Conservation (phyloP, 2,888 invertebrate species). For the Cremastinae sp. region DNA sequence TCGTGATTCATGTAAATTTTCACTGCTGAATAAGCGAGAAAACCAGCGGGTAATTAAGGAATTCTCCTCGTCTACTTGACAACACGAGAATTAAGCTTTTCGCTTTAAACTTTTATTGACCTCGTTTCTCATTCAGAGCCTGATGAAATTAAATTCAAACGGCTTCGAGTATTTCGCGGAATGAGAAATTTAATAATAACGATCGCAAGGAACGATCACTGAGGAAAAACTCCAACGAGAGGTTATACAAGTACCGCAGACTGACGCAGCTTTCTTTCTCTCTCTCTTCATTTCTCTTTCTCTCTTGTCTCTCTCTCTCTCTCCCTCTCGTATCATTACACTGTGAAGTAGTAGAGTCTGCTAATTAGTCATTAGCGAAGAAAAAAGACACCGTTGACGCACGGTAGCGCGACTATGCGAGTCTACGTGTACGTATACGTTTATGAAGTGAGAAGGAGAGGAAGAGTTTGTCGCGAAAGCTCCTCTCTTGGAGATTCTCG, state of each 20-base stretch:
- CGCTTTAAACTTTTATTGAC: background rate
- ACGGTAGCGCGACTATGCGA: constrained; percentile 51
- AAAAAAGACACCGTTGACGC: constrained; percentile 77
- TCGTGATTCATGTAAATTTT: no score
- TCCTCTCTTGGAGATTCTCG: constrained; percentile 26
- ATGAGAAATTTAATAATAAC: constrained; percentile 61
- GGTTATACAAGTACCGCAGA: constrained; percentile 10
- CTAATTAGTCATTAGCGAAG: constrained; percentile 80
- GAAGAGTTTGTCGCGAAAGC: constrained; percentile 2
- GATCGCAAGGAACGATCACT: constrained; percentile 61
- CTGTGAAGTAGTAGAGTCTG: constrained; percentile 75
- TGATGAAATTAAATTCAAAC: constrained; percentile 27
- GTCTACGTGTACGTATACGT: constrained; percentile 34
- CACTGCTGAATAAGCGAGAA: no score
- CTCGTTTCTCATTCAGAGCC: background rate
- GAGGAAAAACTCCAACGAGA: background rate
- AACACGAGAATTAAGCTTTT: no score
- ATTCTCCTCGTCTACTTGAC: no score
- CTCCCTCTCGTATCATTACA: constrained; percentile 76
- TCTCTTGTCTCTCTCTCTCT: constrained; percentile 10
- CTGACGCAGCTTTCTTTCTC: constrained; percentile 6
- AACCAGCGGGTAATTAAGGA: no score
- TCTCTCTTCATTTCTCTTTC: background rate
- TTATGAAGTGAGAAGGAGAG: constrained; percentile 10
- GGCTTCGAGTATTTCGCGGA: constrained; percentile 11